Percentiles rank a stretch among this genome's conserved stretches.
Conservation (phyloP, 2,797 vertebrate species). For the Delichon dasypus region DNA sequence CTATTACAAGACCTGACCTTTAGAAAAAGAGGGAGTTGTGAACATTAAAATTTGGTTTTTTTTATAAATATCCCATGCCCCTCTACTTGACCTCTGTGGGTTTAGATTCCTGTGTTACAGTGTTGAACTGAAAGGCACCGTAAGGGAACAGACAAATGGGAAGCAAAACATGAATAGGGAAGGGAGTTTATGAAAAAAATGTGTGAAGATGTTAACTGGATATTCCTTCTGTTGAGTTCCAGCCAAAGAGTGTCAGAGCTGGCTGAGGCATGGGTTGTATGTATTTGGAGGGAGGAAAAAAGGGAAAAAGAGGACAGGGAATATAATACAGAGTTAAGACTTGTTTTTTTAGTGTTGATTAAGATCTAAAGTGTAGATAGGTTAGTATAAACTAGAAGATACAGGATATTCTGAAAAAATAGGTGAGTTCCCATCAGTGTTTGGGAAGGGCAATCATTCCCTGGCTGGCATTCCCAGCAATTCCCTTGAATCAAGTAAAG, state of each 20-base stretch:
- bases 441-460: not conserved
- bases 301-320: not conserved
- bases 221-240: not conserved
- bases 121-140: not conserved
- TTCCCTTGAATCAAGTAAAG: not conserved
- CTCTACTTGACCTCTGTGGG: not conserved
- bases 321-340: not conserved
- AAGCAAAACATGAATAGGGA: not conserved
- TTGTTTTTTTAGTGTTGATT: not conserved
- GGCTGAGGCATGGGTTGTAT: not conserved
- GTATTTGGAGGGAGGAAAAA: not conserved
- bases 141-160: not conserved
- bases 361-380: not conserved
- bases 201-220: not conserved
- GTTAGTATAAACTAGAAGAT: not conserved
- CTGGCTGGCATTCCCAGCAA: not conserved
- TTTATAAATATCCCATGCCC: not conserved
- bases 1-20: not conserved
- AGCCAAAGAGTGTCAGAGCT: not conserved
- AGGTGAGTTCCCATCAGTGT: not conserved
- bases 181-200: not conserved
- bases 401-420: not conserved
- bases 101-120: not conserved
- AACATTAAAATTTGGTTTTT: accelerated
- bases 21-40: not conserved